These are phyloP conservation scores for Alces alces DNA, from an alignment of 2,113 vertebrate species.

Conservation along the genomic window DNA sequence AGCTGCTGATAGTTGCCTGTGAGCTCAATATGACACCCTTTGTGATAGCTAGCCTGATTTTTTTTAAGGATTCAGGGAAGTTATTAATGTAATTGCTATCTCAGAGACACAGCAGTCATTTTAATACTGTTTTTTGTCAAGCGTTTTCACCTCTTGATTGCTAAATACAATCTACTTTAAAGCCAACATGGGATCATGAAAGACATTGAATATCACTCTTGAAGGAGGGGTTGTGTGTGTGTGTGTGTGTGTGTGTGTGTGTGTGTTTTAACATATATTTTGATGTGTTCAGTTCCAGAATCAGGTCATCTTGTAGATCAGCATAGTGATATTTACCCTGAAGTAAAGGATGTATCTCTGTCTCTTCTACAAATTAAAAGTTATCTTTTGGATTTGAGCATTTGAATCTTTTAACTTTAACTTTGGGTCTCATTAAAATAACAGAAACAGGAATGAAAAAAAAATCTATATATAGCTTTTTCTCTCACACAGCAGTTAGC, in stretches of 20 bases:
- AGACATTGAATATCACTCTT: neutral
- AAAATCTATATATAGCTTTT: constrained; percentile 35
- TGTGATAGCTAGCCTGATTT: neutral
- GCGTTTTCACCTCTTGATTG: constrained; percentile 33
- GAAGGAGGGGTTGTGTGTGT: neutral
- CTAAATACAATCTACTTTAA: constrained; percentile 39
- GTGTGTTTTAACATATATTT: constrained; percentile 1
- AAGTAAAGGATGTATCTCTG: constrained; percentile 11
- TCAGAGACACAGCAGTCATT: constrained; percentile 19
- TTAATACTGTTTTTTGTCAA: constrained; percentile 41
- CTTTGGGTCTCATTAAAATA: constrained; percentile 55
- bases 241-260: neutral
- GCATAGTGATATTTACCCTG: neutral
- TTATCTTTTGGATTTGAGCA: constrained; percentile 44
- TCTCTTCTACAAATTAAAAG: constrained; percentile 33
- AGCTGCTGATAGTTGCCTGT: neutral
- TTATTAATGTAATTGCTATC: constrained; percentile 37
- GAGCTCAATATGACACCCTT: neutral
- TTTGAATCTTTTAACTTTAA: constrained; percentile 50
- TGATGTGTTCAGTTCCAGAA: constrained; percentile 41
- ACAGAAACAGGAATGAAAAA: constrained; percentile 36
- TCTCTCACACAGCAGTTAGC: constrained; percentile 36
- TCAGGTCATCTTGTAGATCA: constrained; percentile 20
- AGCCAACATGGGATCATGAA: neutral
- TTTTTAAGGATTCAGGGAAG: neutral